Evolutionary conservation across 2,113 vertebrate species (phyloP), one percentile per base, ranked within the genome.

Genomic region (Anguilla japonica): DNA sequence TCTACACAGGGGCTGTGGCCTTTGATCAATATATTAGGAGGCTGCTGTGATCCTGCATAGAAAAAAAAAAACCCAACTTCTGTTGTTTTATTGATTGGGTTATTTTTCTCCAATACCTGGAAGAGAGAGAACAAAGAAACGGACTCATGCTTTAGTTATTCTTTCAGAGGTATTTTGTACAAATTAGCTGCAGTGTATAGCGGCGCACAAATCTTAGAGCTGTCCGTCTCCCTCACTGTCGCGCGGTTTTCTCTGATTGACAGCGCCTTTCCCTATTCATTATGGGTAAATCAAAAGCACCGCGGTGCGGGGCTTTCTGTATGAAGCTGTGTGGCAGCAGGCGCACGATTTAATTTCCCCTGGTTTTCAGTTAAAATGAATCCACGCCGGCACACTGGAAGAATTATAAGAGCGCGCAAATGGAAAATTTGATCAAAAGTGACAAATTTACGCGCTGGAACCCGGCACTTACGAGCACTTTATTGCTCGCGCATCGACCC

Each of bases 21-120:
- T 20, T n/a, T 22, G 63, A 26, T n/a, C 20, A 3, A 71, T 71
- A 4, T 41, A 41, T 67, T 16, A 29, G 15, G 40, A 75, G 40
- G 63, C 84, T 78, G 84, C 67, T 34, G 43, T 29, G 16, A 85
- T 79, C 53, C 79, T 41, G 41, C 80, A 85, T 81, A 46, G 14
- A 22, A 39, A 34, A 46, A 18, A 43, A 4, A 14, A 53, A 53
- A 82, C 13, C n/a, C 0, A 43, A 29, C 41, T 46, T 82, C 81
- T 20, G 43, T 57, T 75, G 41, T 85, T 81, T 57, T 80, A 85
- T 80, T 85, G 84, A 85, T 85, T 78, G 1, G 20, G 8, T 20
- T 20, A 26, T 26, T 14, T 18, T 81, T 81, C 22, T 81, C 67
- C n/a, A 43, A 41, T 22, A 1, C 39, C 39, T 81, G 79, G 41